Conservation (phyloP, 1,140 invertebrate species). For the Anastrepha ludens region DNA sequence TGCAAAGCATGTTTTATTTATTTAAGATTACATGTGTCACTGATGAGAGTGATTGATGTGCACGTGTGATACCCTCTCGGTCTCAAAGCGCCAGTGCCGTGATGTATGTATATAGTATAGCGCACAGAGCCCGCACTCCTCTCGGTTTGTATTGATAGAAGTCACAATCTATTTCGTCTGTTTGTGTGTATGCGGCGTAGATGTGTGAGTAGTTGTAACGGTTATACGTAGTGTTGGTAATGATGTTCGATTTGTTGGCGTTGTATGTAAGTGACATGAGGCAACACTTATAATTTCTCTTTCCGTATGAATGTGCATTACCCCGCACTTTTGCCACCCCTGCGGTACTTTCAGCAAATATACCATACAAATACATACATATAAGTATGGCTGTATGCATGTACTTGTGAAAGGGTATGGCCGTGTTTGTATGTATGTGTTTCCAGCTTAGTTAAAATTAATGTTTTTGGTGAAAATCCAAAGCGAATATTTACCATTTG, state of each 20-base stretch:
- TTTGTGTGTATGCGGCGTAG: neutral
- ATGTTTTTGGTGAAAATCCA: too few relatives aligned
- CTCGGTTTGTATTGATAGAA: neutral
- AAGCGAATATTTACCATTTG: too few relatives aligned
- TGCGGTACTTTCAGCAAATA: neutral
- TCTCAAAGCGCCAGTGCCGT: neutral
- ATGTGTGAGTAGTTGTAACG: neutral
- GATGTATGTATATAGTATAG: neutral
- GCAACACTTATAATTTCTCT: constrained; percentile 3
- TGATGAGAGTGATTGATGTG: constrained; percentile 51
- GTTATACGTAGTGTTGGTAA: neutral
- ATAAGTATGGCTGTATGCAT: too few relatives aligned
- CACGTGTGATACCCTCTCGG: neutral
- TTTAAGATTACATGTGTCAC: constrained; percentile 51
- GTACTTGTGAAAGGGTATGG: too few relatives aligned
- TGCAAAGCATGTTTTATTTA: constrained; percentile 45
- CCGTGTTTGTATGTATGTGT: too few relatives aligned
- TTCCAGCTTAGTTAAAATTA: too few relatives aligned
- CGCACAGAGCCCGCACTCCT: neutral
- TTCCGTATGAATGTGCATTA: neutral
- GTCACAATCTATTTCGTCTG: neutral
- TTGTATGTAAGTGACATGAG: neutral
- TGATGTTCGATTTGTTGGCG: constrained; percentile 15
- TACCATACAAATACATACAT: too few relatives aligned
- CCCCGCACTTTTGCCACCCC: neutral